Evolutionary conservation across 1,140 invertebrate genomes (phyloP), one percentile per base, ranked within the genome.

Genomic region (Drosophila baimaii): DNA sequence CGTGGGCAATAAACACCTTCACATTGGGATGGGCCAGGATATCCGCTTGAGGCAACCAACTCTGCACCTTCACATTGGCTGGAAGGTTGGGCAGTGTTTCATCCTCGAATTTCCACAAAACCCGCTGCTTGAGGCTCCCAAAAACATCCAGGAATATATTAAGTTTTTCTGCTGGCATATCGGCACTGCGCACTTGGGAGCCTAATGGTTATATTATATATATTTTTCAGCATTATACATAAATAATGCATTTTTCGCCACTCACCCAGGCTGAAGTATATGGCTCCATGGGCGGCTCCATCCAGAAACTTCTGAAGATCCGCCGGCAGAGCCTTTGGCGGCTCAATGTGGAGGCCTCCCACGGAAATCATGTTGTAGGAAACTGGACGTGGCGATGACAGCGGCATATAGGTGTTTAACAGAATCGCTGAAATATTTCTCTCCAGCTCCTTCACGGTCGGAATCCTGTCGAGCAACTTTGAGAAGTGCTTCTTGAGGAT

Each of bases 41-140:
- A 84, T 95, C 94, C 13, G 93, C 91, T 79, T 96, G 95, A 2
- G 95, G 95, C 46, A 95, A 75, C 95, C 95, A 95, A 47, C 93
- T 93, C 7, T 91, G 90, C 19, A 94, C 85, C 66, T 94, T 93
- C 1, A 96, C 92, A 81, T 96, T 95, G 7, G 93, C 63, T 0
- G 94, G 93, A 27, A 92, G 35, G 71, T 91, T 91, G 5, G 92
- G 84, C 35, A 94, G 64, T 0, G 84, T 90, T 1, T 92, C 92
- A 19, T 93, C 92, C 76, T 95, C 94, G 77, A 93, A 93, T 81
- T 95, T 95, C 94, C 94, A 95, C 7, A 95, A 52, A 7, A 95
- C 90, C 47, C 93, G 93, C 63, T 95, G 94, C 5, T 93, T 93
- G 4, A 95, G 51, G 0, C 71, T 73, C 25, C 64, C 91, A 62